Percentiles rank a stretch among this genome's conserved stretches.
Evolutionary conservation across 1,140 invertebrate genomes (phyloP).

Genomic region (Eriosoma lanigerum): DNA sequence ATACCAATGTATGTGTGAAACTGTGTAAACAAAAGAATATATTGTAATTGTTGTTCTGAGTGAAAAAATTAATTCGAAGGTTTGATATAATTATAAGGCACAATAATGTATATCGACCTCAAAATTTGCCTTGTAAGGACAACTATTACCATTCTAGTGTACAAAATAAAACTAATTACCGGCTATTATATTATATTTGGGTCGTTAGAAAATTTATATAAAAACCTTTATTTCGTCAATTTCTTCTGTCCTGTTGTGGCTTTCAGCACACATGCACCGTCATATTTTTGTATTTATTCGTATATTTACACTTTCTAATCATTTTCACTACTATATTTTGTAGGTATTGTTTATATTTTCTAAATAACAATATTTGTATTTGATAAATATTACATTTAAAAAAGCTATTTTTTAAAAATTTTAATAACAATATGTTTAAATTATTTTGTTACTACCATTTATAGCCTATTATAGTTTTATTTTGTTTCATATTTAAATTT

Average conservation of each 20-base stretch:
- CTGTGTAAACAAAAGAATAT: constrained; percentile 15
- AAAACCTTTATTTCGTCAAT: constrained; percentile 15
- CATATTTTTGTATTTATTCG: neutral
- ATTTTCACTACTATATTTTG: neutral
- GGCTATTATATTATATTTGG: neutral
- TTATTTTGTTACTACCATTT: too few relatives aligned
- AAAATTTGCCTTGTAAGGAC: neutral
- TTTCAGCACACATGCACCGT: neutral
- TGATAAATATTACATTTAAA: too few relatives aligned
- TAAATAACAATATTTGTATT: too few relatives aligned
- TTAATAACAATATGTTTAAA: too few relatives aligned
- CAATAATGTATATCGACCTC: constrained; percentile 14
- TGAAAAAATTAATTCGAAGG: constrained; percentile 33
- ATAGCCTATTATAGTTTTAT: too few relatives aligned
- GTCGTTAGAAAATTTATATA: neutral
- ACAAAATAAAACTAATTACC: constrained; percentile 5
- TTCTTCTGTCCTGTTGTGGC: neutral
- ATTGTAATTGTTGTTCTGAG: constrained; percentile 19
- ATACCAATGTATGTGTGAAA: constrained; percentile 15
- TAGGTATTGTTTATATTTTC: neutral
- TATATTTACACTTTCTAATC: neutral
- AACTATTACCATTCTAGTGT: neutral
- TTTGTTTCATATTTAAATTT: too few relatives aligned
- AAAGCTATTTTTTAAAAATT: too few relatives aligned
- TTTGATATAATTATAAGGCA: constrained; percentile 18